Evolutionary conservation across 2,888 invertebrate genomes (phyloP).

Genomic region (Bembecia ichneumoniformis): DNA sequence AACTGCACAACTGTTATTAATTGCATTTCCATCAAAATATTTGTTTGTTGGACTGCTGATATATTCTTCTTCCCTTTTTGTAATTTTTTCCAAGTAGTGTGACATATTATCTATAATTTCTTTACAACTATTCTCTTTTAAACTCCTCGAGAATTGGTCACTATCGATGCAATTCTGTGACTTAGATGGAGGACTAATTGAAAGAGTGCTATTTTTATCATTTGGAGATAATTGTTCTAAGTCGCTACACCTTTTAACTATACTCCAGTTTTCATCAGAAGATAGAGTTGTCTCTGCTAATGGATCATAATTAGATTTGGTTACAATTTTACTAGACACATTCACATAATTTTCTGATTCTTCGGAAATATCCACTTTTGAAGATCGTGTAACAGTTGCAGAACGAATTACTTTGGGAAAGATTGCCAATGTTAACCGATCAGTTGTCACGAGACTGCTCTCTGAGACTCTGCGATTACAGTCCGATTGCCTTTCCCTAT

Average conservation of each 20-base stretch:
- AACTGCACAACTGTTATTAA: too few species aligned
- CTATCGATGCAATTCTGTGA: neutral
- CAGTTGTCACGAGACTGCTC: conserved; percentile 30
- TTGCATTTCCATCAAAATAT: too few species aligned
- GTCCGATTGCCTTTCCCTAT: conserved; percentile 8
- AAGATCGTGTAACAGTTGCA: conserved; percentile 45
- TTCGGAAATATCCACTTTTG: neutral
- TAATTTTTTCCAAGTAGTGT: too few species aligned
- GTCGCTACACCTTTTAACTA: neutral
- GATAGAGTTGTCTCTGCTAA: neutral
- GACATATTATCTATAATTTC: too few species aligned
- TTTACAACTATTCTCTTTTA: too few species aligned
- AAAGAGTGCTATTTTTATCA: neutral
- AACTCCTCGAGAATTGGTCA: neutral
- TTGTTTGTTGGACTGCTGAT: too few species aligned
- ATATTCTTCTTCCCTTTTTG: conserved; percentile 9
- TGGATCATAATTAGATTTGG: neutral
- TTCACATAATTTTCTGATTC: neutral
- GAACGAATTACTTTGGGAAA: conserved; percentile 48
- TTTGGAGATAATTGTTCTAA: neutral
- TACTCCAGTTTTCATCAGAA: neutral
- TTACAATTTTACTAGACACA: neutral
- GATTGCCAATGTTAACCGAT: conserved; percentile 43
- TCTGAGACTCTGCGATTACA: conserved; percentile 10
- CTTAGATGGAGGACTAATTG: neutral